phyloP scores from a whole-genome alignment of 2,888 invertebrate genomes.

The Eulithis prunata region DNA sequence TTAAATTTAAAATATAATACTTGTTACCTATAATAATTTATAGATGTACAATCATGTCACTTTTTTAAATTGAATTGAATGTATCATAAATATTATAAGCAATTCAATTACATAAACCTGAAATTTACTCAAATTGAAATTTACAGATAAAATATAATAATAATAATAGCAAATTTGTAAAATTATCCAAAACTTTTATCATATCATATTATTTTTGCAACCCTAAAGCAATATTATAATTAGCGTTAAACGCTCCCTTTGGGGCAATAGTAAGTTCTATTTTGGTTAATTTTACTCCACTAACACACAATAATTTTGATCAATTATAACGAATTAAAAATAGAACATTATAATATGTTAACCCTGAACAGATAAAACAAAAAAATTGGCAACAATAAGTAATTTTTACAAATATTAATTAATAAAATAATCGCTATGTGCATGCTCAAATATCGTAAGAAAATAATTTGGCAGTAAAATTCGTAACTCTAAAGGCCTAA shows the following conservation, averaged over 20 bases:
- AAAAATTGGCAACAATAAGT: constrained; percentile 83
- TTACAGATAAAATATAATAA: constrained; percentile 73
- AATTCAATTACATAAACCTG: constrained; percentile 67
- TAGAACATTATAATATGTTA: constrained; percentile 81
- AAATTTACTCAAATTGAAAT: constrained; percentile 78
- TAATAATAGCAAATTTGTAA: constrained; percentile 80
- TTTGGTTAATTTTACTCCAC: constrained; percentile 81
- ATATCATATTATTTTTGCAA: constrained; percentile 82
- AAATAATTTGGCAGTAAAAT: constrained; percentile 85
- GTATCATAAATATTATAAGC: constrained; percentile 46
- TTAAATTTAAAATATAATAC: constrained; percentile 61
- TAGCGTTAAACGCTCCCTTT: constrained; percentile 84
- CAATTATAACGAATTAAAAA: constrained; percentile 82
- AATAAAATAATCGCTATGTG: constrained; percentile 84
- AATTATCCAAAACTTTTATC: constrained; percentile 84
- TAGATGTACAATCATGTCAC: constrained; percentile 55
- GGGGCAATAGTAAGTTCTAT: constrained; percentile 81
- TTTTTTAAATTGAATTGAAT: constrained; percentile 63
- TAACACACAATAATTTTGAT: constrained; percentile 84
- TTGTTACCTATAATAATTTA: constrained; percentile 40
- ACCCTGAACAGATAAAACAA: constrained; percentile 82
- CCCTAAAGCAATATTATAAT: constrained; percentile 82
- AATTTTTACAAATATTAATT: constrained; percentile 77
- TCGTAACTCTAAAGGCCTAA: constrained; percentile 83
- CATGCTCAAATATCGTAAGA: constrained; percentile 84